These are phyloP conservation scores for Cercopithecus diana DNA, from an alignment of 2,797 vertebrate genomes.

Conservation along the genomic window DNA sequence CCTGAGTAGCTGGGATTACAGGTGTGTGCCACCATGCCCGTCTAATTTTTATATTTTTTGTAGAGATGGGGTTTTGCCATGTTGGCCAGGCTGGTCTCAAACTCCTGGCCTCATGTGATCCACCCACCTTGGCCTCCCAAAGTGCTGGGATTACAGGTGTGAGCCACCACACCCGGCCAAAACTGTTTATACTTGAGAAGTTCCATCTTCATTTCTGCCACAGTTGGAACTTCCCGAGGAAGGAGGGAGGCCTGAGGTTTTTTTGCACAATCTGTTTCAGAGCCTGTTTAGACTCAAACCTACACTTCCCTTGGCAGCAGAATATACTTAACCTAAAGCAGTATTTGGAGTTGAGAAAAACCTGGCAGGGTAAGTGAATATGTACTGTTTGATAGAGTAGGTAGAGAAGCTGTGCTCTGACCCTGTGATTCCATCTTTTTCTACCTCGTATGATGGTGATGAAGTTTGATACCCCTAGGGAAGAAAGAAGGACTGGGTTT, in stretches of 20 bases:
- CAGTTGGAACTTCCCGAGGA: conserved; percentile 25
- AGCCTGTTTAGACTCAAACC: conserved; percentile 6
- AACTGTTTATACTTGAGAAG: neutral
- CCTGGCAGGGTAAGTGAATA: conserved; percentile 12
- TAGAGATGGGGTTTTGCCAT: too few species aligned
- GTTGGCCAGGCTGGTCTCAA: too few species aligned
- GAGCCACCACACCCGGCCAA: neutral
- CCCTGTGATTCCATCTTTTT: conserved; percentile 11
- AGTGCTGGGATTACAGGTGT: too few species aligned
- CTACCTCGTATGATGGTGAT: conserved; percentile 38
- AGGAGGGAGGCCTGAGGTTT: neutral
- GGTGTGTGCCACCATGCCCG: too few species aligned
- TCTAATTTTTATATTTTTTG: too few species aligned
- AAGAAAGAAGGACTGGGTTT: conserved; percentile 42
- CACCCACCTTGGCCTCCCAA: too few species aligned
- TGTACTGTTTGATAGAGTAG: neutral
- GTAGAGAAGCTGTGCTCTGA: neutral
- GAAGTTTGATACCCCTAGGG: neutral
- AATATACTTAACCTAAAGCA: conserved; percentile 50
- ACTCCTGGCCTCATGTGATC: too few species aligned
- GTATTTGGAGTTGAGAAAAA: conserved; percentile 45
- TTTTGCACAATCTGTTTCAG: conserved; percentile 7
- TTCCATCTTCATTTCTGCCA: conserved; percentile 14
- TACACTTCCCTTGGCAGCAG: neutral
- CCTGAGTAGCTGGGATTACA: too few species aligned